Conservation (phyloP, 2,888 invertebrate species). For the Xestobium rufovillosum region DNA sequence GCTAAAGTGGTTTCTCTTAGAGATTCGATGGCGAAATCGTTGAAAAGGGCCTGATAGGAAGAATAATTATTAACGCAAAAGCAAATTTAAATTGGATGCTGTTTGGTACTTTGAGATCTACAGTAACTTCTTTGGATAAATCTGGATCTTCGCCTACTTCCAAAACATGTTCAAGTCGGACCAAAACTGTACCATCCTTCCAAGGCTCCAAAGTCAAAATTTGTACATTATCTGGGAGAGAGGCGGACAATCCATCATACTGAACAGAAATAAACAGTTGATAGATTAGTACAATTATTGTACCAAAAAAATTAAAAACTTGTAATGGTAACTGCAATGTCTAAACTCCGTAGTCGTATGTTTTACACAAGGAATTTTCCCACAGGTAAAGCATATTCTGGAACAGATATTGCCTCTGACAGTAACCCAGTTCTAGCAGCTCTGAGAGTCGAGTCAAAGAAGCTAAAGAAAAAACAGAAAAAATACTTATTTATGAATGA, state of each 20-base stretch:
- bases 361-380: too few species aligned
- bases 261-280: too few species aligned
- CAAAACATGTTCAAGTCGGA: constrained; percentile 72
- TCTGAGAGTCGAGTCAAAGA: too few species aligned
- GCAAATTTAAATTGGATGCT: too few species aligned
- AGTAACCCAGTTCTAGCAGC: too few species aligned
- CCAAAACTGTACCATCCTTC: constrained; percentile 52
- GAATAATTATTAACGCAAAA: constrained; percentile 4
- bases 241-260: constrained; percentile 48
- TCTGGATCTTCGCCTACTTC: constrained; percentile 55
- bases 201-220: constrained; percentile 75
- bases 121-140: constrained; percentile 46
- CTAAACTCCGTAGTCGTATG: constrained; percentile 1
- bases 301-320: too few species aligned
- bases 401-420: too few species aligned
- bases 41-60: constrained; percentile 38
- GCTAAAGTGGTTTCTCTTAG: constrained; percentile 43
- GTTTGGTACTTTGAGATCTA: constrained; percentile 50
- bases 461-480: too few species aligned
- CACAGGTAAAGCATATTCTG: too few species aligned
- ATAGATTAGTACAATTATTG: constrained; percentile 10
- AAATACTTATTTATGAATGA: too few species aligned
- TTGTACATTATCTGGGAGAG: constrained; percentile 63
- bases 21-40: constrained; percentile 35
- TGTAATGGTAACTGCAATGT: neutral